Base-by-base conservation (phyloP, 2,113 vertebrate species). In the Meles meles region DNA sequence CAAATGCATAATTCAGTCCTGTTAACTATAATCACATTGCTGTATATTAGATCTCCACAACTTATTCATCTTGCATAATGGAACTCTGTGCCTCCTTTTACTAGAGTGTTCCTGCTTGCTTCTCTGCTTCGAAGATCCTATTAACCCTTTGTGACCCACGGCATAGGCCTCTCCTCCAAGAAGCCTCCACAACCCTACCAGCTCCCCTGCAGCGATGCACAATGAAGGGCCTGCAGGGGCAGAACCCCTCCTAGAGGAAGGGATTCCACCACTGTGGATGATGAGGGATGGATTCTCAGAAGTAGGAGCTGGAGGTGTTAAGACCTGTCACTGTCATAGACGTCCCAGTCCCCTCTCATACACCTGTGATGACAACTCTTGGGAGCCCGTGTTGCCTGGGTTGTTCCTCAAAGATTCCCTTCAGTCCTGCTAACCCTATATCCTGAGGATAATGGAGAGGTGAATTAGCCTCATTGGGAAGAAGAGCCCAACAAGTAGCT, bases 241-340 rank as follows among this genome's bases (percentile, higher is more conserved):
- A 7, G 10, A 31, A 82, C 1, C 2, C 31, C 37, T 55, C 12
- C 13, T 39, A 12, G 31, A 61, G 17, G 7, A 29, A 34, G 18
- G 6, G 57, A 34, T 3, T 7, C 27, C 5, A 20, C 31, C 31
- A 34, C 20, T 4, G 1, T 3, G 6, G 14, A 52, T 4, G 34
- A 27, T 27, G 34, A 61, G 27, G 10, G 5, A 39, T 23, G 15
- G 52, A 29, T 31, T 4, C 42, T 21, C 52, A 39, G 21, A 42
- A 72, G n/a, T 11, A 67, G 47, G 17, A 15, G 10, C 11, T 39
- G 49, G 14, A 87, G 42, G 61, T 21, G 14, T n/a, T 10, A 69
- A 69, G 44, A 2, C 1, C 65, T 1, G 3, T 34, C 81, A 39
- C 15, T 5, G 3, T 37, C 31, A 77, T 14, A 5, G 17, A 23